Evolutionary conservation across 1,140 invertebrate genomes (phyloP).

Genomic region (Tetraneura akinire): DNA sequence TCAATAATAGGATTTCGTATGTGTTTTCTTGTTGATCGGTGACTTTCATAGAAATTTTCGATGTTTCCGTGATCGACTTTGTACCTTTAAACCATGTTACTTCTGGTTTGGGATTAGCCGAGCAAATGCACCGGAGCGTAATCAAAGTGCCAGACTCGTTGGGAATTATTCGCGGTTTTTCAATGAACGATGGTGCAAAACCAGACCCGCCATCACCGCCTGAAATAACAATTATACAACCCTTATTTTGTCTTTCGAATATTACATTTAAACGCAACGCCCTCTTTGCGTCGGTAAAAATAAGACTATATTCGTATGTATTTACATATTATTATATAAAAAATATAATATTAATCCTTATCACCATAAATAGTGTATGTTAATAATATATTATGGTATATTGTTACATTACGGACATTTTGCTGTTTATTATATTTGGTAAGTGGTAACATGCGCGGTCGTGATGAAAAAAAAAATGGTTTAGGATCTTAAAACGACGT

Average conservation of each 20-base stretch:
- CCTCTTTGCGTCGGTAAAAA: neutral
- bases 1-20: conserved; percentile 85
- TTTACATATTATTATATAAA: neutral
- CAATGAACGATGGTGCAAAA: conserved; percentile 91
- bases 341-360: conserved; percentile 1
- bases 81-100: conserved; percentile 89
- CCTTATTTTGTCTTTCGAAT: neutral
- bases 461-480: neutral
- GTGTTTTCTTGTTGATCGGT: conserved; percentile 75
- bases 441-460: conserved; percentile 34
- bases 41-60: conserved; percentile 81
- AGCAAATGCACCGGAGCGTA: conserved; percentile 93
- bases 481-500: neutral
- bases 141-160: conserved; percentile 94
- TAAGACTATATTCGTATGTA: neutral
- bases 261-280: neutral
- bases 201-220: conserved; percentile 86
- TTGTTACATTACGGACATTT: neutral
- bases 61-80: conserved; percentile 79
- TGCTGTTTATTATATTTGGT: no score
- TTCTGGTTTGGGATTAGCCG: conserved; percentile 86
- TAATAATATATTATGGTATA: conserved; percentile 4
- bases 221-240: conserved; percentile 58
- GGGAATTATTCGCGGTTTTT: conserved; percentile 96
- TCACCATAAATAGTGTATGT: neutral